These are phyloP conservation scores for Marmota monax DNA, from an alignment of 2,113 vertebrate species.

Conservation along the genomic window DNA sequence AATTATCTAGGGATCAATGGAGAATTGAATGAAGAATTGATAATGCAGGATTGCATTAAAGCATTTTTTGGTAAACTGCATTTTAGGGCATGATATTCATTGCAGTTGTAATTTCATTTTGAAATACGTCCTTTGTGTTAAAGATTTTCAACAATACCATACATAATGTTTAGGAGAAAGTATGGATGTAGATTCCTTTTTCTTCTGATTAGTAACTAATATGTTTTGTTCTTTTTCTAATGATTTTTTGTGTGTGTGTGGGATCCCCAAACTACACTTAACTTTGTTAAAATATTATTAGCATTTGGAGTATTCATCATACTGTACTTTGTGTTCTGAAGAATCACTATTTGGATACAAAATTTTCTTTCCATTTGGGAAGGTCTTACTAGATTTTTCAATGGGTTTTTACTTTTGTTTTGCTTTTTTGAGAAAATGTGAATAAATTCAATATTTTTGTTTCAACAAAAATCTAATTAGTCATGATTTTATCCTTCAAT, in stretches of 20 bases:
- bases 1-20: not conserved
- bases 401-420: conserved; percentile 18
- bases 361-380: conserved; percentile 16
- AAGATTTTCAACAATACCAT: not conserved
- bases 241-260: not conserved
- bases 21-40: not conserved
- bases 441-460: not conserved
- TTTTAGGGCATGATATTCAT: not conserved
- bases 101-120: conserved; percentile 41
- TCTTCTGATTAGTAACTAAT: conserved; percentile 21
- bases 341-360: not conserved
- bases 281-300: not conserved
- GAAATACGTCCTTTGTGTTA: not conserved
- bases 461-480: conserved; percentile 14
- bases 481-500: conserved; percentile 15
- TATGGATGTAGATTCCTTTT: not conserved
- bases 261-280: not conserved
- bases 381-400: not conserved
- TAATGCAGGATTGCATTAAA: not conserved
- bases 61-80: not conserved
- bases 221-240: not conserved
- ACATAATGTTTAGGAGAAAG: not conserved
- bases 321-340: not conserved
- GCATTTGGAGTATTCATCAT: not conserved
- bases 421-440: conserved; percentile 56